A percentile compares a stretch with the other conserved stretches of the same genome.
phyloP scores from a whole-genome alignment of 2,797 vertebrate genomes.

The Erithacus rubecula region DNA sequence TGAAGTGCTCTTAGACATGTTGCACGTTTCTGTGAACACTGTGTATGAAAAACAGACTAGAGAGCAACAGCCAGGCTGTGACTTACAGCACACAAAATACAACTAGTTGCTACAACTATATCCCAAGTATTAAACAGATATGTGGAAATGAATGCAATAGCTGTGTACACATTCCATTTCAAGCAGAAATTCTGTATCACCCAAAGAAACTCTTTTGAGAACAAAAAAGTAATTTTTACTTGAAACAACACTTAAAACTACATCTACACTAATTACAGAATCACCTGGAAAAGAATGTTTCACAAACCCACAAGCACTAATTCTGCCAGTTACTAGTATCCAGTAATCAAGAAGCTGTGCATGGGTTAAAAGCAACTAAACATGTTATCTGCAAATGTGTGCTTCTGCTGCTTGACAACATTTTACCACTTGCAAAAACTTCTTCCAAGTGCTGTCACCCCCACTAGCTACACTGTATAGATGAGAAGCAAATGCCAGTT shows the following conservation, averaged over 20 bases:
- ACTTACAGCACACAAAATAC: not conserved
- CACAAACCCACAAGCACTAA: not conserved
- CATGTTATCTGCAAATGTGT: not conserved
- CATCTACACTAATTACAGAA: not conserved
- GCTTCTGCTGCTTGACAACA: not conserved
- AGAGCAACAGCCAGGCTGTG: not conserved
- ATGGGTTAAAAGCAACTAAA: not conserved
- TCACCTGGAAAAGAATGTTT: not conserved
- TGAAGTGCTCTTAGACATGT: not conserved
- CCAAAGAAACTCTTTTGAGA: not conserved
- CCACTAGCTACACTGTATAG: not conserved
- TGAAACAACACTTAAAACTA: not conserved
- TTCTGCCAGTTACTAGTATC: not conserved
- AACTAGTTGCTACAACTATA: not conserved
- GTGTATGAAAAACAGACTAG: not conserved
- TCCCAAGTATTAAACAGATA: not conserved
- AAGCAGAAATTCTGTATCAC: not conserved
- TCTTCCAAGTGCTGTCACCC: not conserved
- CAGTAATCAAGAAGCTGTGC: not conserved
- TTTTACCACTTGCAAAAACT: not conserved
- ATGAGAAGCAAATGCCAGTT: not conserved
- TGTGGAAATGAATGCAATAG: not conserved
- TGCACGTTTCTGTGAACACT: not conserved
- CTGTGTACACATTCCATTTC: rapidly evolving
- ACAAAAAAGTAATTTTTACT: not conserved